Percentiles rank a stretch among this genome's conserved stretches.
Conservation (phyloP, 2,888 invertebrate genomes). For the Drosophila paramelanica region DNA sequence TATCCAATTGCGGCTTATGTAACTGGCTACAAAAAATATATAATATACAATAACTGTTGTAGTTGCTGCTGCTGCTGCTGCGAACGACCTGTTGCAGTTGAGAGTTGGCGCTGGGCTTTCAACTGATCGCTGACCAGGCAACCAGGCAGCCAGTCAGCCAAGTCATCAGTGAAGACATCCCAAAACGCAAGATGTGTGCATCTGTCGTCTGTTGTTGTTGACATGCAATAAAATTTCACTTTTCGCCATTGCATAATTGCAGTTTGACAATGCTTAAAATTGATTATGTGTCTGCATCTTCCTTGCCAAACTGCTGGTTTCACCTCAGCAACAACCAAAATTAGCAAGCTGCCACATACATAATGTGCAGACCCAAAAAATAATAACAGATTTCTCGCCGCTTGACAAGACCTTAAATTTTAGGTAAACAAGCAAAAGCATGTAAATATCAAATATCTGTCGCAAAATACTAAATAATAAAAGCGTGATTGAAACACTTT, state of each 20-base stretch:
- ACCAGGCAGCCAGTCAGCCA: constrained; percentile 23
- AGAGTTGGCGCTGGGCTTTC: constrained; percentile 61
- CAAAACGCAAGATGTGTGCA: constrained; percentile 61
- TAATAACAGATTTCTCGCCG: constrained; percentile 16
- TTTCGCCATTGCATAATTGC: constrained; percentile 78
- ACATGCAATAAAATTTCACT: constrained; percentile 80
- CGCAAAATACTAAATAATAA: too few species aligned
- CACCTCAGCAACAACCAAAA: constrained; percentile 58
- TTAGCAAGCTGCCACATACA: constrained; percentile 61
- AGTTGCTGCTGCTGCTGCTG: constrained; percentile 4
- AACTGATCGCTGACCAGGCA: constrained; percentile 52
- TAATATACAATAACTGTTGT: constrained; percentile 3
- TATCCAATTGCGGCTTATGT: constrained; percentile 70
- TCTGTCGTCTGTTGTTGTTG: constrained; percentile 53
- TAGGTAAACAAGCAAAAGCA: constrained; percentile 11
- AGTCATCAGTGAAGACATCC: constrained; percentile 70
- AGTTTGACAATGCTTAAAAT: constrained; percentile 79
- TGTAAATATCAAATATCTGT: not conserved
- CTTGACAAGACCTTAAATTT: constrained; percentile 18
- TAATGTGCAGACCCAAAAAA: constrained; percentile 35
- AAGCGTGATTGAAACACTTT: not conserved
- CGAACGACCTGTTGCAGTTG: constrained; percentile 73
- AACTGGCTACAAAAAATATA: constrained; percentile 20
- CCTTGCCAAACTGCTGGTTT: constrained; percentile 64
- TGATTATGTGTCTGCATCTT: constrained; percentile 70